A percentile compares a stretch with the other conserved stretches of the same genome.
Evolutionary conservation across 2,113 vertebrate genomes (phyloP).

Genomic region (Kryptolebias marmoratus): DNA sequence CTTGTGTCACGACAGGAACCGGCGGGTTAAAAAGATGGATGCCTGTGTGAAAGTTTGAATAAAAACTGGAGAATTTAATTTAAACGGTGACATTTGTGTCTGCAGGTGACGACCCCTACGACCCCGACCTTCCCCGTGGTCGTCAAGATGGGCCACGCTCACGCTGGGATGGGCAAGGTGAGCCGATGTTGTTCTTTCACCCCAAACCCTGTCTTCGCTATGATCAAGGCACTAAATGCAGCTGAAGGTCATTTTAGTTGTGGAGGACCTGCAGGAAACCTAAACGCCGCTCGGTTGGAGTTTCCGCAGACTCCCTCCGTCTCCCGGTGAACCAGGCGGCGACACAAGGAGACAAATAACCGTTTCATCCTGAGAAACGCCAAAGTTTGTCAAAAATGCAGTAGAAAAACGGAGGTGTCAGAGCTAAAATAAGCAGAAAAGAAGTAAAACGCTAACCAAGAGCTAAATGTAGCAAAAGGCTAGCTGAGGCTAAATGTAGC

Average conservation of each 20-base stretch:
- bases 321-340: constrained; percentile 3
- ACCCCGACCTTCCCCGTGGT: constrained; percentile 88
- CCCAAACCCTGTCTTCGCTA: too few species aligned
- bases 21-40: too few species aligned
- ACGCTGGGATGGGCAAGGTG: constrained; percentile 97
- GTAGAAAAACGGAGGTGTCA: too few species aligned
- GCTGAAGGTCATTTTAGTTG: too few species aligned
- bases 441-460: too few species aligned
- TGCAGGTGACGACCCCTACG: constrained; percentile 85
- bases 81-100: constrained; percentile 30
- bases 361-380: not conserved
- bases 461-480: too few species aligned
- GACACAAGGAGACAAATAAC: constrained; percentile 3
- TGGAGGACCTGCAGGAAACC: constrained; percentile 16
- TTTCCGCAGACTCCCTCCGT: not conserved
- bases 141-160: constrained; percentile 93
- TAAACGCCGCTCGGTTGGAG: not conserved
- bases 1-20: too few species aligned
- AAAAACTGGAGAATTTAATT: too few species aligned
- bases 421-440: too few species aligned
- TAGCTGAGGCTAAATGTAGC: too few species aligned
- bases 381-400: too few species aligned
- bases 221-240: not conserved
- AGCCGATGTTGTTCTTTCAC: constrained; percentile 27
- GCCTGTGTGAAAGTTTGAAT: too few species aligned